Base-by-base conservation (phyloP, 2,797 vertebrate genomes). In the Eurystomus glaucurus region DNA sequence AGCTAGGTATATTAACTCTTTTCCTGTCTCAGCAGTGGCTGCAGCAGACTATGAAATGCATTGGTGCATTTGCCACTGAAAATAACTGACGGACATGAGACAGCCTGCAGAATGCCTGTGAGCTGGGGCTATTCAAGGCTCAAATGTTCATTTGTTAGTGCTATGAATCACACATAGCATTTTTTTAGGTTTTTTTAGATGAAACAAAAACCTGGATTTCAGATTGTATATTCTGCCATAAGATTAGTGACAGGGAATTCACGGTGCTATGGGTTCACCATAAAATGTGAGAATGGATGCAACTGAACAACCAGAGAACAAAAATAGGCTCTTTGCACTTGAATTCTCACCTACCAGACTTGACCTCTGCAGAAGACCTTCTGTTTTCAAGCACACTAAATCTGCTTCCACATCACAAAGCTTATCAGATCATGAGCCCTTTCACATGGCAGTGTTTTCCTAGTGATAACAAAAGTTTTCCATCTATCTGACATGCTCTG, bases 401-500 rank as follows among this genome's bases (percentile, higher is more conserved):
- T 51, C 48, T 82, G 54, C 50, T 94, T 58, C 29, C 46, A 62
- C 43, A 45, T 58, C 58, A 51, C 61, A 87, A 74, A 85, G 15
- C 31, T 75, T 79, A 62, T 55, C 78, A 85, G 22, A 77, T 43
- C 29, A 33, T 3, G 4, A 94, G 19, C 29, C n/a, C 29, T 82
- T 93, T n/a, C n/a, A 51, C 41, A 26, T 5, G 37, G 10, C 23
- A 61, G 5, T 25, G 26, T 39, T 70, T 89, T 85, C 55, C 54
- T 58, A 31, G 78, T 21, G 70, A 23, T 10, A 52, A 18, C 46
- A 41, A 11, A 55, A 52, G 18, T 33, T 88, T 91, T 82, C 66
- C 26, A 51, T 54, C 20, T 65, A 6, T 64, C 28, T 72, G 50
- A n/a, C 0, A 0, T 39, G 5, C 10, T 76, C 50, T 3, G 0